Evolutionary conservation across 2,888 invertebrate species (phyloP), one percentile per base, ranked within the genome.

Genomic region (Dione vanillae): DNA sequence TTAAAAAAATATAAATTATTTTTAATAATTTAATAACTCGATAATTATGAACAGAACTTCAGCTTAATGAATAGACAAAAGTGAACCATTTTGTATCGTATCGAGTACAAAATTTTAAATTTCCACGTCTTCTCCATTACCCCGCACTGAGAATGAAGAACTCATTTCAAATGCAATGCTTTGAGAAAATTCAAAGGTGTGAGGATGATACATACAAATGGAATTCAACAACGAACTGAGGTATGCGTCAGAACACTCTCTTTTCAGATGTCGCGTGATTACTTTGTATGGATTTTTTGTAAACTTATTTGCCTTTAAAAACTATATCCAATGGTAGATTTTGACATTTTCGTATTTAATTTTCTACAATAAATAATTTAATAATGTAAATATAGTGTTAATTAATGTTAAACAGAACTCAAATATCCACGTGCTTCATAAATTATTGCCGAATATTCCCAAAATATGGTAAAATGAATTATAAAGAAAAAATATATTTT

Each of bases 111-210:
- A 74, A 74, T 73, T 73, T 69, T 71, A 69, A 73, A 71, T 69
- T 71, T 62, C 45, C 73, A 74, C 73, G 71, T 74, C 71, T 74
- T 74, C 58, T 58, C 67, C 69, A 71, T 73, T 75, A 75, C 74
- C 72, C 74, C 67, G 72, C 67, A 73, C 77, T 71, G 74, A 69
- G 75, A 68, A 74, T 76, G 69, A 73, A 69, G 77, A 82, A 77
- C 81, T 81, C 82, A 83, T 87, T 86, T 86, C 81, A 83, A 83
- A 87, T 87, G 87, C 84, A 85, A 87, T 85, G 80, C n/a, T n/a
- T 71, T 70, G 77, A 75, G 67, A 73, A 76, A n/a, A 83, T 82
- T 80, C 79, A 79, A 79, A 78, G 79, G 78, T 71, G 75, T 77
- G 81, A 79, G 78, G 75, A 76, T 83, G 85, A 86, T 86, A 83